Conservation (phyloP, 1,140 invertebrate species). For the Maniola jurtina region DNA sequence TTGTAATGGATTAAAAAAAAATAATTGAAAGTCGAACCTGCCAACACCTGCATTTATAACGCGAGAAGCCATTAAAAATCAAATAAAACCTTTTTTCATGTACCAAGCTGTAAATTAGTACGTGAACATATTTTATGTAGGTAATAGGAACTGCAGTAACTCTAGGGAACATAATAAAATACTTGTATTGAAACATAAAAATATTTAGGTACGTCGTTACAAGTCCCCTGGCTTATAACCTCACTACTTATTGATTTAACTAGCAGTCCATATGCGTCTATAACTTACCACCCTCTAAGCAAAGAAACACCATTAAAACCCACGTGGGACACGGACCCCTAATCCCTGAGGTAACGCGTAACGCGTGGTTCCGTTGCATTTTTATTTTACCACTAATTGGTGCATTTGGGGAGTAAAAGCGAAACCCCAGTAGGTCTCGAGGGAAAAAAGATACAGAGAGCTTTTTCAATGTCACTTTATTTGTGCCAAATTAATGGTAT, state of each 20-base stretch:
- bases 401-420: slow-evolving; percentile 59
- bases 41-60: too few species aligned
- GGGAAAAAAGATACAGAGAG: slow-evolving; percentile 49
- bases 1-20: too few species aligned
- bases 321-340: slow-evolving; percentile 60
- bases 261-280: slow-evolving; percentile 64
- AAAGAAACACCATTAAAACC: slow-evolving; percentile 71
- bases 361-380: slow-evolving; percentile 69
- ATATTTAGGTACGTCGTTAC: slow-evolving; percentile 23
- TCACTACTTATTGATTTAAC: slow-evolving; percentile 64
- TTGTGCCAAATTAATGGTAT: slow-evolving; percentile 56
- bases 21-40: too few species aligned
- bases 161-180: not conserved
- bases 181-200: slow-evolving; percentile 12
- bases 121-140: not conserved
- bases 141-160: not conserved
- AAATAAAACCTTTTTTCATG: not conserved
- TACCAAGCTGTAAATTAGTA: not conserved
- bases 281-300: slow-evolving; percentile 61
- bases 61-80: too few species aligned
- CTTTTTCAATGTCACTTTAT: slow-evolving; percentile 72
- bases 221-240: slow-evolving; percentile 17
- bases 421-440: slow-evolving; percentile 52
- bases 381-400: slow-evolving; percentile 76
- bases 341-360: slow-evolving; percentile 42